phyloP scores from a whole-genome alignment of 2,888 invertebrate species.

The Oscheius sp. region DNA sequence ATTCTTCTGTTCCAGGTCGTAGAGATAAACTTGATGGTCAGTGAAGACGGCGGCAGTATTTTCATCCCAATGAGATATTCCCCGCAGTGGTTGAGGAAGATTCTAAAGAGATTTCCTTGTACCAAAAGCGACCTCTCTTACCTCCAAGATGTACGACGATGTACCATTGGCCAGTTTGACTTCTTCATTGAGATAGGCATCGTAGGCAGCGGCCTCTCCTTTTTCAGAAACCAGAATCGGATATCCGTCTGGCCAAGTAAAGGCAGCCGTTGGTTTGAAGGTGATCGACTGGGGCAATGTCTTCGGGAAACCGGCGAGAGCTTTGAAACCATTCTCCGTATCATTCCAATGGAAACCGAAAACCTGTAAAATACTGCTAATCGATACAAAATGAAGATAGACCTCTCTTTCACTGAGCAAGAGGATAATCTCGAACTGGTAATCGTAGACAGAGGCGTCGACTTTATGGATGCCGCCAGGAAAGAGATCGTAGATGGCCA shows the following conservation, averaged over 20 bases:
- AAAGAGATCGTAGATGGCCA: slow-evolving; percentile 20
- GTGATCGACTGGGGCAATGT: not conserved
- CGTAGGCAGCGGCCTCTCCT: not conserved
- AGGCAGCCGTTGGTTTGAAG: slow-evolving; percentile 4
- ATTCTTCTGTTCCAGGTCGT: not conserved
- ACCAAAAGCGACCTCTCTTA: not conserved
- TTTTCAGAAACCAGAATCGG: slow-evolving; percentile 2
- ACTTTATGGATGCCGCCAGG: slow-evolving; percentile 8
- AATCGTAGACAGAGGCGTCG: slow-evolving; percentile 16
- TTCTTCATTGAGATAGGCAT: slow-evolving; percentile 6
- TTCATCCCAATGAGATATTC: slow-evolving; percentile 1
- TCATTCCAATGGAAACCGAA: slow-evolving; percentile 8
- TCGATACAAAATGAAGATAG: not conserved
- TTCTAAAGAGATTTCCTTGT: slow-evolving; percentile 1
- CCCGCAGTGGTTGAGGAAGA: not conserved
- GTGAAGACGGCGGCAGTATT: not conserved
- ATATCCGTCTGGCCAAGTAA: slow-evolving; percentile 2
- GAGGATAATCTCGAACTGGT: not conserved
- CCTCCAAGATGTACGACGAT: not conserved
- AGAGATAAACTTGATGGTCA: slow-evolving; percentile 12
- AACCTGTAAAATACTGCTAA: not conserved
- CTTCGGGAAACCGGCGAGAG: not conserved
- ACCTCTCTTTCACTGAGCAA: slow-evolving; percentile 6
- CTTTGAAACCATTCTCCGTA: not conserved
- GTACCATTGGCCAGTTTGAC: not conserved